These are phyloP conservation scores for Schizothorax lantsangensis DNA, from an alignment of 2,797 vertebrate species.

Conservation along the genomic window DNA sequence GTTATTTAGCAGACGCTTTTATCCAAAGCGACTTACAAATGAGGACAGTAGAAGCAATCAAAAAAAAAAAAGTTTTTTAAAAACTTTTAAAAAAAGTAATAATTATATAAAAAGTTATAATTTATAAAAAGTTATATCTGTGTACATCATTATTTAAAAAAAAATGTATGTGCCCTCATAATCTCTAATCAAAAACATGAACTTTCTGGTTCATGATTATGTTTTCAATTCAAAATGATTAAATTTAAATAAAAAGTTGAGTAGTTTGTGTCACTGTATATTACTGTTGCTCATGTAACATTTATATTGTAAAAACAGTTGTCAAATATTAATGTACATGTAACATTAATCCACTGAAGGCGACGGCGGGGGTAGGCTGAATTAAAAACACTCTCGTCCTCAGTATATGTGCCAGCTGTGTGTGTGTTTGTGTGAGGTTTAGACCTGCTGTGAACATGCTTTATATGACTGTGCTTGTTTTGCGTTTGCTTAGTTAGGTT, in stretches of 20 bases:
- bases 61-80: too few species aligned
- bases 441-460: slow-evolving; percentile 9
- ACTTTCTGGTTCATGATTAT: neutral
- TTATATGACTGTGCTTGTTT: slow-evolving; percentile 35
- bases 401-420: slow-evolving; percentile 3
- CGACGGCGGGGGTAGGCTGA: slow-evolving; percentile 9
- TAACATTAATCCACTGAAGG: neutral
- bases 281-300: neutral
- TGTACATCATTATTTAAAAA: neutral
- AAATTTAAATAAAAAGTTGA: neutral
- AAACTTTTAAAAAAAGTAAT: too few species aligned
- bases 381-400: slow-evolving; percentile 28
- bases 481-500: slow-evolving; percentile 39
- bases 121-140: neutral
- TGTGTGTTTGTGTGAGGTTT: slow-evolving; percentile 23
- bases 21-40: too few species aligned
- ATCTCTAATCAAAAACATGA: neutral
- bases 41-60: too few species aligned
- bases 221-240: neutral
- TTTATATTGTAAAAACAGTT: neutral
- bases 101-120: too few species aligned
- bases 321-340: neutral
- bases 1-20: too few species aligned
- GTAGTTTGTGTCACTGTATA: neutral
- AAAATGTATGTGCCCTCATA: neutral